Base-by-base conservation (phyloP, 1,140 invertebrate genomes). In the Epicauta chinensis region DNA sequence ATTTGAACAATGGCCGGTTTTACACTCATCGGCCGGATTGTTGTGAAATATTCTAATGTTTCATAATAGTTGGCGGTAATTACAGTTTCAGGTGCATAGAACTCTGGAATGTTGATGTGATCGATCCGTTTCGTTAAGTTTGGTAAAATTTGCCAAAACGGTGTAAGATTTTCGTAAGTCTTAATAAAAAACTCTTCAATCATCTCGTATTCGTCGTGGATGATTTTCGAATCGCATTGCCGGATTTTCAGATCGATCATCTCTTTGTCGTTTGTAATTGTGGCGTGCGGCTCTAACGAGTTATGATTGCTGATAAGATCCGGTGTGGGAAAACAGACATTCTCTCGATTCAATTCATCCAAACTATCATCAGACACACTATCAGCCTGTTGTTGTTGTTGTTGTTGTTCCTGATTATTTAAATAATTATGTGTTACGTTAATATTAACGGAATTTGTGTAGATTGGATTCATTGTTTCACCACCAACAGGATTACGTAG, bases 361-460 rank as follows among this genome's bases (percentile, higher is more conserved):
- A 69, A 55, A 60, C 69, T 69, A 54, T 74, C 71, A 50, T 71
- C 72, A 23, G 75, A 74, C 56, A 69, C 60, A 53, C 71, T 68
- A 17, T 72, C 72, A 6, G 7, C 7, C 23, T 1, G 23, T 23
- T 23, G 23, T 23, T 23, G 23, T 65, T 72, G 71, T 12, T 61
- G 48, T 23, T 23, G 23, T 23, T 23, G 23, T 65, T 72, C 70
- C n/a, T 61, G 48, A 13, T 47, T 41, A 41, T 58, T 65, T 3
- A 67, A 47, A 61, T 72, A 74, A 48, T 69, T 65, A 39, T 76
- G 73, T 2, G 74, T 73, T 53, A 78, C 76, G 51, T 77, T 78
- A 30, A 78, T 78, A 49, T 74, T 77, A 23, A 78, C 74, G 11
- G 73, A 64, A 23, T 71, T 66, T 11, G 71, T 65, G 29, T 65